A percentile compares a stretch with the other conserved stretches of the same genome.
Conservation (phyloP, 1,140 invertebrate genomes). For the Dreissena polymorpha region DNA sequence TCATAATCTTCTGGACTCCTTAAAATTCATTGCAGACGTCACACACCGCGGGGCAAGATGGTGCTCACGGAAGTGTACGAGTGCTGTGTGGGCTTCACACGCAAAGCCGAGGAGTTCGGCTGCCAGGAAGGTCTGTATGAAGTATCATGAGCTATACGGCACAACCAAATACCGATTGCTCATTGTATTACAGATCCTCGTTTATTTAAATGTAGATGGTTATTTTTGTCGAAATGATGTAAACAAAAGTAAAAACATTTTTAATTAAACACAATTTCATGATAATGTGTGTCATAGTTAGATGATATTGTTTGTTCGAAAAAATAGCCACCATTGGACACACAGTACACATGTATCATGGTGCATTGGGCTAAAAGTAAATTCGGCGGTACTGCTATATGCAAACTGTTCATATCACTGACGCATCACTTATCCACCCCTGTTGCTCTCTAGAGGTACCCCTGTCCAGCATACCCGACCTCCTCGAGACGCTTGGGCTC, state of each 20-base stretch:
- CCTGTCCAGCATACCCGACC: neutral
- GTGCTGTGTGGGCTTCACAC: slow-evolving; percentile 44
- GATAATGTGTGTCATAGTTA: too few relatives aligned
- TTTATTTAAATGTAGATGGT: neutral
- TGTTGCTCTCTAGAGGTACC: slow-evolving; percentile 11
- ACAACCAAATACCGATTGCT: neutral
- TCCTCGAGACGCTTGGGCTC: slow-evolving; percentile 3
- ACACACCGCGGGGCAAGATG: slow-evolving; percentile 2
- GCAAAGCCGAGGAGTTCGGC: slow-evolving; percentile 19
- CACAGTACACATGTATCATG: too few relatives aligned
- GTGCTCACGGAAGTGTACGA: slow-evolving; percentile 25
- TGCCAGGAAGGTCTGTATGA: slow-evolving; percentile 38
- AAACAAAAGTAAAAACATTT: neutral
- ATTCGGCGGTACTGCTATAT: too few relatives aligned
- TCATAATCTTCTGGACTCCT: neutral
- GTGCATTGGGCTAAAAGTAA: too few relatives aligned
- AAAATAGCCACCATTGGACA: too few relatives aligned
- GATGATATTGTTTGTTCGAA: too few relatives aligned
- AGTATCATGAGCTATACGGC: neutral
- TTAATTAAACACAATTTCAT: neutral
- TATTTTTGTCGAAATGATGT: neutral
- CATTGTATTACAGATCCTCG: neutral
- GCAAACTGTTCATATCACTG: too few relatives aligned
- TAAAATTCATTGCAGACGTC: neutral
- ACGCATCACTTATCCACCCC: neutral